Base-by-base conservation (phyloP, 2,113 vertebrate species). In the Balaeniceps rex region DNA sequence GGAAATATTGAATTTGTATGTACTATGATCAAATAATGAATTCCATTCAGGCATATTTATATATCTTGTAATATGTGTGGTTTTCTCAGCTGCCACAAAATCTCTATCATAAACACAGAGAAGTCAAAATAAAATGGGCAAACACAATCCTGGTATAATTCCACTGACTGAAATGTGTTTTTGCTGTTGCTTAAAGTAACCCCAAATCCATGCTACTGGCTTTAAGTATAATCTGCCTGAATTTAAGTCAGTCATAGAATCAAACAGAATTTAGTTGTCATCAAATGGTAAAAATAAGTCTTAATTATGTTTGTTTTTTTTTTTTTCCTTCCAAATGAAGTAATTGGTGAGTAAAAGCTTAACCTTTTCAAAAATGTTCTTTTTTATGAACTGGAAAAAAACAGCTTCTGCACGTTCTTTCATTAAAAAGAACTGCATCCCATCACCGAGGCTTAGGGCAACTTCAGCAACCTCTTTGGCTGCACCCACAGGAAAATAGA, bases 81-180 rank as follows among this genome's bases (percentile, higher is more conserved):
- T 63, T 95, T 97, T 80, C 61, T 93, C 54, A 87, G 40, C 78
- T 83, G 64, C 71, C 68, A 91, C 40, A 75, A 88, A 95, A 95
- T 74, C 19, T 3, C 38, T 80, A 18, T 68, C 52, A 40, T 81
- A 91, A 91, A 74, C 78, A 66, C 0, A 68, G 58, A 83, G 77
- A 75, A 93, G 31, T 55, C n/a, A 76, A 91, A 83, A 12, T 60
- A 86, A 95, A 92, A 89, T 42, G 44, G 58, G 19, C 49, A 88
- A 63, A 83, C 55, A 63, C 9, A 68, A 14, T 65, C 42, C 51
- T 90, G 46, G 34, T 82, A 18, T 64, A 81, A 91, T 71, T 91
- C 55, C 49, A 70, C n/a, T n/a, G 49, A n/a, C 61, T 74, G 64
- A 87, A 95, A 74, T 42, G 49, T 40, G 42, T 25, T 84, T 86